Percentiles rank a stretch among this genome's conserved stretches.
Evolutionary conservation across 2,113 vertebrate genomes (phyloP).

Genomic region (Pelmatolapia mariae): DNA sequence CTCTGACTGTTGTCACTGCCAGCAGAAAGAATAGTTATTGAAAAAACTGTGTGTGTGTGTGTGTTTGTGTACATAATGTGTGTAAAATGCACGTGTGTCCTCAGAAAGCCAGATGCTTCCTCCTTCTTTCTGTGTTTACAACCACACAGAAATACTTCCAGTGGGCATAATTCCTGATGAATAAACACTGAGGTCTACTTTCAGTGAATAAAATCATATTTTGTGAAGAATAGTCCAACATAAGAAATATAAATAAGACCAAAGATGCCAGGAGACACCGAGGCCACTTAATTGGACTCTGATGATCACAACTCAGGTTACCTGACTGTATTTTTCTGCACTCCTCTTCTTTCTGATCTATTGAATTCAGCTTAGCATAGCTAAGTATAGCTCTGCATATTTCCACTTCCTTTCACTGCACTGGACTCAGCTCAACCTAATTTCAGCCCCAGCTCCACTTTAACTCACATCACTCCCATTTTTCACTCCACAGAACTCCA

Average conservation of each 20-base stretch:
- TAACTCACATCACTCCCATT: neutral
- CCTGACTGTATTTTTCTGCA: neutral
- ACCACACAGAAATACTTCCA: neutral
- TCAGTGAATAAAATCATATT: neutral
- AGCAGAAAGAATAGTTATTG: neutral
- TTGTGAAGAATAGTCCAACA: neutral
- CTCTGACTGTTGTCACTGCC: neutral
- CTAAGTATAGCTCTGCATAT: neutral
- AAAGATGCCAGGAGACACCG: neutral
- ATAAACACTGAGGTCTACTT: neutral
- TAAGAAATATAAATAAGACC: neutral
- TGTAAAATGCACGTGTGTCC: neutral
- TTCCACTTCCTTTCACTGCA: neutral
- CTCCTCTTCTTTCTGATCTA: neutral
- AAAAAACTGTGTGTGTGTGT: neutral
- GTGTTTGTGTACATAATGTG: neutral
- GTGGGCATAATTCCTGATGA: neutral
- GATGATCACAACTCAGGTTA: neutral
- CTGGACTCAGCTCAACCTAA: neutral
- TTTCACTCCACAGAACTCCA: neutral
- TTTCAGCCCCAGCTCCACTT: neutral
- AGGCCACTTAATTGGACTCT: neutral
- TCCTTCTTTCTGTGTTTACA: neutral
- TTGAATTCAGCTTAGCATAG: neutral
- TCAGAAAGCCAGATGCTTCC: constrained; percentile 57